These are phyloP conservation scores for Propsilocerus akamusi DNA, from an alignment of 1,140 invertebrate species.

Conservation along the genomic window DNA sequence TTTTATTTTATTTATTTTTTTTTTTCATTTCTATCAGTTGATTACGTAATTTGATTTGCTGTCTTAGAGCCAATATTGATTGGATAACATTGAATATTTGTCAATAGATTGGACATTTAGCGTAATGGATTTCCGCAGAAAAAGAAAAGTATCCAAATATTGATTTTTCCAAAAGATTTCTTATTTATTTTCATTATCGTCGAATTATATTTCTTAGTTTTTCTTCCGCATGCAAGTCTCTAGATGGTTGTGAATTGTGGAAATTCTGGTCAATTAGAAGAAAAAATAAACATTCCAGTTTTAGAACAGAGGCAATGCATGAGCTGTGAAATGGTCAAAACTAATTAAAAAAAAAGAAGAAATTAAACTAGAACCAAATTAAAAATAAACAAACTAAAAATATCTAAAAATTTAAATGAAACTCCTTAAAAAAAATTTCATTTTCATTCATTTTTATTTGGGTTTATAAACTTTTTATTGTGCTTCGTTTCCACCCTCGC, in stretches of 20 bases:
- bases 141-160: too few species aligned
- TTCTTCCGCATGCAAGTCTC: neutral
- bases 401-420: neutral
- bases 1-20: too few species aligned
- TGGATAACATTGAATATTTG: too few species aligned
- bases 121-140: too few species aligned
- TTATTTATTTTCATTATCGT: too few species aligned
- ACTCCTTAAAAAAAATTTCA: neutral
- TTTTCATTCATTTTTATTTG: neutral
- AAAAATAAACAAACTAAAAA: constrained; percentile 1
- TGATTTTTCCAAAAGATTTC: too few species aligned
- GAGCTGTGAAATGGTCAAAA: neutral
- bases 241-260: constrained; percentile 1
- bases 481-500: neutral
- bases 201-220: too few species aligned
- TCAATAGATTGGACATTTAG: too few species aligned
- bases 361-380: neutral
- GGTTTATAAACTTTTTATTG: neutral
- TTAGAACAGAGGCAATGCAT: constrained; percentile 1
- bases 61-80: too few species aligned
- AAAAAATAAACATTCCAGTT: too few species aligned
- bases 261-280: constrained; percentile 1
- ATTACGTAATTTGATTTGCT: too few species aligned
- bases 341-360: neutral
- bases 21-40: too few species aligned